Conservation (phyloP, 2,797 vertebrate genomes). For the Myotis daubentonii region DNA sequence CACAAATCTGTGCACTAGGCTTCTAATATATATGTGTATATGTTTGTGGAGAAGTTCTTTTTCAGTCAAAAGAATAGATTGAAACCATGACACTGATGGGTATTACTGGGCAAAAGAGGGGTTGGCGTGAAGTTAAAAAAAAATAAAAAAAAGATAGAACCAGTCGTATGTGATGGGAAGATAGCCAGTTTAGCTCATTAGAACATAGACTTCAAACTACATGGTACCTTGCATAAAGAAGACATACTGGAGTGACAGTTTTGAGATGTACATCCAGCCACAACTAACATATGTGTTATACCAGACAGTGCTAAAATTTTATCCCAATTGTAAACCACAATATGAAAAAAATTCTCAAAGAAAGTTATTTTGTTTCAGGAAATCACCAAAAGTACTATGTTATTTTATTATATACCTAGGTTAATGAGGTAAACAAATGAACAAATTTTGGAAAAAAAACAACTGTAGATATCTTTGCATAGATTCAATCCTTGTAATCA, state of each 20-base stretch:
- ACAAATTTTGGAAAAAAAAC: neutral
- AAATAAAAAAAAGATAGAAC: neutral
- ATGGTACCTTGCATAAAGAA: neutral
- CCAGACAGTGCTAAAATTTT: neutral
- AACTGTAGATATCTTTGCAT: neutral
- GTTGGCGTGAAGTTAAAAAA: neutral
- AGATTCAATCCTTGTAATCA: neutral
- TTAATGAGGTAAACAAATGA: neutral
- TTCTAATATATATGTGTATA: too few species aligned
- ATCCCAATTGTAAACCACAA: neutral
- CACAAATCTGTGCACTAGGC: too few species aligned
- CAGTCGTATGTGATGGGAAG: neutral
- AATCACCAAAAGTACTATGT: neutral
- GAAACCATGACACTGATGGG: neutral
- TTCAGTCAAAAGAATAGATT: neutral
- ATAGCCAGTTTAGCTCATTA: neutral
- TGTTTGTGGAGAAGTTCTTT: neutral
- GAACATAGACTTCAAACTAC: neutral
- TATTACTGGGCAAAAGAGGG: neutral
- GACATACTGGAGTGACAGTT: neutral
- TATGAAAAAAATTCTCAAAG: neutral
- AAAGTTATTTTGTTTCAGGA: neutral
- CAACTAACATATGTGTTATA: neutral
- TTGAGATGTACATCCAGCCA: neutral
- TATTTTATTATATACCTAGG: neutral